Base-by-base conservation (phyloP, 2,888 invertebrate genomes). In the Tolmerus cingulatus region DNA sequence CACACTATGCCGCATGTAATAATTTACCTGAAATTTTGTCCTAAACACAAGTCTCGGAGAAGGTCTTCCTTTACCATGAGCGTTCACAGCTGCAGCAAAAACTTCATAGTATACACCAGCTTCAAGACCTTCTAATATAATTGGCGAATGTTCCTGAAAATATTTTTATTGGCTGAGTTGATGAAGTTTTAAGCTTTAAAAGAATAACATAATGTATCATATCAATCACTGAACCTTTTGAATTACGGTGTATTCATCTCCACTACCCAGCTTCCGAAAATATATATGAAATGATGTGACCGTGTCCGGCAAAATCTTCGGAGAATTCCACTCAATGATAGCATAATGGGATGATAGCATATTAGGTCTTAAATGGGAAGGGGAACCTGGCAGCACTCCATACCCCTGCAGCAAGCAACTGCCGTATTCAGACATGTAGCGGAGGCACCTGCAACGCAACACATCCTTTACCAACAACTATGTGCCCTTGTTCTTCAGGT, bases 391-490 rank as follows among this genome's bases (percentile, higher is more conserved):
- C 1, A 97, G 93, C 0, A 97, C 97, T 0, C 97, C 97, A 92
- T 97, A 97, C 19, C 97, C 97, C 93, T 97, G 96, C 89, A 97
- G 94, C 30, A 97, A 93, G 91, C 97, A 97, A 93, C 96, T 97
- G 74, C 96, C 95, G 93, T 96, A 97, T 74, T 96, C 95, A 7
- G 94, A 94, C 96, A 97, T 97, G 92, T 96, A 96, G 87, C 96
- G 95, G 87, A 97, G 94, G 91, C 97, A 97, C 91, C 95, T 95
- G 90, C 23, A 51, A 34, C 14, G 27, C 30, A 84, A 66, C 43
- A 37, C 74, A 66, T 23, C 43, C 51, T 82, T 82, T 57, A 27
- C 57, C 23, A 82, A 55, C 34, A 40, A 79, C 43, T 55, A 81
- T 3, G 16, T 14, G 34, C 51, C 23, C 27, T 40, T 84, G 46